Evolutionary conservation across 2,888 invertebrate species (phyloP), one percentile per base, ranked within the genome.

Genomic region (Drosophila algonquin): DNA sequence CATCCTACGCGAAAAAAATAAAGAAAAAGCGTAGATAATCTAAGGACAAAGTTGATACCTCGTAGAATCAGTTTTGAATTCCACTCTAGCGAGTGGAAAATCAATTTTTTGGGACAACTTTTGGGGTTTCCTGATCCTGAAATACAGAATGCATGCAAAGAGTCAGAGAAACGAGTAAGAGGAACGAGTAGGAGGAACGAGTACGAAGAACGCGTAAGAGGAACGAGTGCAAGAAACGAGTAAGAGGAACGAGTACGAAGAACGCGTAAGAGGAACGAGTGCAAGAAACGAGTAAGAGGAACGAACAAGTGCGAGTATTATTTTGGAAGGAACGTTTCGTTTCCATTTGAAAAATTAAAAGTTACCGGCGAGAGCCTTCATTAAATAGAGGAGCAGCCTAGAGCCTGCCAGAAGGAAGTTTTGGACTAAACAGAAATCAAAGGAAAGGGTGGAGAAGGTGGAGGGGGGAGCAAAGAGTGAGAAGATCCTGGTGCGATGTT

Each of bases 321-420:
- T 40, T 14, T 14, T 7, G 7, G 40, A 5, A 14, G 40, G 40
- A 14, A 40, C 40, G 6, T 14, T 40, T 40, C 40, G 7, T 7
- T 40, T 77, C 77, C 77, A 75, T 77, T 78, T 77, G 63, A 78
- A 67, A 72, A 77, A 81, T 82, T 75, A 71, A 54, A 73, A 70
- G 1, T 5, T 6, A 75, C 52, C 56, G 58, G 21, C 60, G 65
- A n/a, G 7, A 40, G 40, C 35, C 12, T 4, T 14, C 40, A 14
- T 40, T 40, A 40, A 40, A 7, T 6, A 6, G 40, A 6, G 14
- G 40, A 40, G 40, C 7, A n/a, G 40, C 7, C 30, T 1, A 2
- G 40, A 68, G 64, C 47, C 32, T 27, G 18, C 30, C 1, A 10
- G 10, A 52, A 21, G 69, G 30, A 59, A 51, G 35, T 59, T 56